Evolutionary conservation across 2,113 vertebrate genomes (phyloP), one percentile per base, ranked within the genome.

Genomic region (Calyptomena viridis): DNA sequence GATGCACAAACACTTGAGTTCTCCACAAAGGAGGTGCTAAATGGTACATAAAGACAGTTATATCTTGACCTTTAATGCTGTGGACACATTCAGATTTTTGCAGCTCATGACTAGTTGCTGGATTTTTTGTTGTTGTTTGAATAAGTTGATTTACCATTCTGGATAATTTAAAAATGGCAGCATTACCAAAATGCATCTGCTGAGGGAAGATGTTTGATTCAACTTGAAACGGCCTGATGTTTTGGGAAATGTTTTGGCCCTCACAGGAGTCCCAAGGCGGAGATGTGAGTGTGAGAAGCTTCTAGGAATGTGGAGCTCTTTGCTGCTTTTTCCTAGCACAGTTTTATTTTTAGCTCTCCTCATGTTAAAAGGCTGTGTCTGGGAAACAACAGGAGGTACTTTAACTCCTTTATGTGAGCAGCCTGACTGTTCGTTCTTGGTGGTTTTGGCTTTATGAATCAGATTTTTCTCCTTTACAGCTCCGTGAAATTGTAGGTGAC

Each of bases 281-380:
- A 81, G 63, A 74, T 66, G 59, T 53, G 84, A 84, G 74, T 86
- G 80, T 77, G 76, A 92, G 89, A 90, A 92, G 42, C 84, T 86
- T 80, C 89, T 40, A 85, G 64, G 80, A 94, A 95, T 66, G 84
- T 53, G 46, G 80, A 95, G 63, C 5, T 22, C 68, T 90, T 53
- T 80, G 40, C 87, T 90, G 89, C 58, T 69, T 84, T 94, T 89
- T 83, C 72, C 68, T 77, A 53, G 46, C 27, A 49, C 50, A 74
- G 89, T 59, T 95, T 92, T 90, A 84, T 90, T 95, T 95, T 95
- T 86, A 92, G 63, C 31, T 4, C 1, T 60, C 50, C 73, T 88
- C 17, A 25, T 62, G 53, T 73, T 92, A 49, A 89, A 82, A 64
- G 49, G 50, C 52, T 4, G 0, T 24, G 6, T 47, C 75, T 92